Evolutionary conservation across 2,797 vertebrate genomes (phyloP), one percentile per base, ranked within the genome.

Genomic region (Sciurus vulgaris): DNA sequence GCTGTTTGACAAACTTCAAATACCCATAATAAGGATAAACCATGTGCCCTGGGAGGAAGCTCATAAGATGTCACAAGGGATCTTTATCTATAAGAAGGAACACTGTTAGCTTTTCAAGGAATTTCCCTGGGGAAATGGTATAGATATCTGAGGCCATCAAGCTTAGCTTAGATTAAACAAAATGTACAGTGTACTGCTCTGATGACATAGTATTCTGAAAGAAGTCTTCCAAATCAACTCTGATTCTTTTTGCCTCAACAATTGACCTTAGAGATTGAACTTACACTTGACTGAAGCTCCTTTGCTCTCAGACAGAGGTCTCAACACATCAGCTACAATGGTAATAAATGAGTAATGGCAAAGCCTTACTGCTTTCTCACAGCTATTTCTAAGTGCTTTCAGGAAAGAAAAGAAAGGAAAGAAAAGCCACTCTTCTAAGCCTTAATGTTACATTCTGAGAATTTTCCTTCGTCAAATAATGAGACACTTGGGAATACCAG

Each of bases 191-290:
- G 20, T 7, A 14, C 26, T 7, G 0, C 24, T 93, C 73, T 88
- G 33, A 83, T 92, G 89, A 74, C 70, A 92, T 11, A 51, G 47
- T 73, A 11, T 77, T 87, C 72, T 51, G 30, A 77, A 97, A 78
- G 70, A 81, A 93, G 6, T 89, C 94, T 69, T 65, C 70, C 87
- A 89, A 94, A 96, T 96, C 91, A 84, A 94, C 79, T 70, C 93
- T 95, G 91, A 96, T 92, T 96, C 87, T 86, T 97, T 93, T 93
- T 94, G 91, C 85, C 49, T 96, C 87, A 88, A 81, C 85, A 94
- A 91, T 61, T 95, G 89, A 96, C 95, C 97, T 90, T 86, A 88
- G 81, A 95, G 81, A 82, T 77, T 95, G 92, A 96, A 95, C 95
- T 95, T 86, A 93, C 47, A 93, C 77, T 93, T 91, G 74, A 94